Evolutionary conservation across 2,888 invertebrate genomes (phyloP), one percentile per base, ranked within the genome.

Genomic region (Augochlorella aurata): DNA sequence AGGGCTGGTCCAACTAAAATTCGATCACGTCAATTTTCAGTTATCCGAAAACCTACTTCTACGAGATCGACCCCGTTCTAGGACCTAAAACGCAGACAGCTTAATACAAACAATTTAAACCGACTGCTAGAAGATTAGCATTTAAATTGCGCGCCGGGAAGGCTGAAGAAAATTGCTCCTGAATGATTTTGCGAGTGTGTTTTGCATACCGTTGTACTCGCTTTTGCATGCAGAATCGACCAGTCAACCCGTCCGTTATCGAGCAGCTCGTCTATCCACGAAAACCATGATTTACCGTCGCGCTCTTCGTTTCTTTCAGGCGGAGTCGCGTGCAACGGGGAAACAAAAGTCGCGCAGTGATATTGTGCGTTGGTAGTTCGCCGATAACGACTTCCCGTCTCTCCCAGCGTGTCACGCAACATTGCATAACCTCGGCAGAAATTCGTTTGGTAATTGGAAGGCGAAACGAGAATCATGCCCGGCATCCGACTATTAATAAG

Each of bases 361-460:
- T 29, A 38, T 24, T 16, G 44, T 45, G 10, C 45, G 18, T 47
- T n/a, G 24, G 21, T 47, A 69, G 52, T 44, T 75, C 29, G 16
- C 47, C 1, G 21, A 58, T 74, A 54, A 52, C 47, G 38, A 66
- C n/a, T 54, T 58, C 49, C 66, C 24, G 16, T 65, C 21, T 18
- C 2, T 12, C 18, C 14, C 21, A 52, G 14, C n/a, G 5, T 18
- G 47, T 54, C 47, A 47, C 29, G 68, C 52, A 45, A 77, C 21
- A n/a, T 63, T 44, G 47, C 63, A 9, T 16, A 68, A 68, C 12
- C 14, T 4, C 14, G 24, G 12, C 21, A 18, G 47, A 3, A 21
- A 71, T 80, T 72, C 21, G 47, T 58, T 24, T 2, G 58, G 58
- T 24, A 77, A 61, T 45, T 45, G 50, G 21, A 47, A 47, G 38